Conservation (phyloP, 64 coral and sea anemone genomes). For the Cladopsammia gracilis region DNA sequence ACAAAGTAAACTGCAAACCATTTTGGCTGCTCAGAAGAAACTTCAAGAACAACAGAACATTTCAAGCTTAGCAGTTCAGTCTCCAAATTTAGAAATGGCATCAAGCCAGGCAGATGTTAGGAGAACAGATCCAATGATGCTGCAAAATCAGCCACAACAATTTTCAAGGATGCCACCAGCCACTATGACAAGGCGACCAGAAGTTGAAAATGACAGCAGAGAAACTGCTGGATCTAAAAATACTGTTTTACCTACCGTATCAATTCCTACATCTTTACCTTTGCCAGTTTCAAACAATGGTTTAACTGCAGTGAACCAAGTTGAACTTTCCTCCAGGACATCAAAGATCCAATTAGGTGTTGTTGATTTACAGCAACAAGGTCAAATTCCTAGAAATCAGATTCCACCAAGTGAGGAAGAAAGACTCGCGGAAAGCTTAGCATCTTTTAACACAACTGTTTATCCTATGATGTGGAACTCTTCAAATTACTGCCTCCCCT, state of each 20-base stretch:
- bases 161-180: not conserved
- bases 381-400: not conserved
- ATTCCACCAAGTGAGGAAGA: not conserved
- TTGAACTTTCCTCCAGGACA: not conserved
- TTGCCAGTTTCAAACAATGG: not conserved
- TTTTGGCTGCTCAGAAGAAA: conserved; percentile 73
- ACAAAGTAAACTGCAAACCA: conserved; percentile 79
- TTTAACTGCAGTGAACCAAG: not conserved
- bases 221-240: not conserved
- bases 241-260: not conserved
- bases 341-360: not conserved
- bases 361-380: not conserved
- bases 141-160: conserved; percentile 8
- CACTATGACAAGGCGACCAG: not conserved
- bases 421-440: not conserved
- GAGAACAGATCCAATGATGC: not conserved
- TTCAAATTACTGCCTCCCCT: conserved; percentile 17
- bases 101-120: not conserved
- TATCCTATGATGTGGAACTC: conserved; percentile 59
- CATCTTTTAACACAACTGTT: conserved; percentile 15
- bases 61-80: not conserved
- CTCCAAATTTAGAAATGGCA: not conserved
- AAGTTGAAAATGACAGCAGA: not conserved
- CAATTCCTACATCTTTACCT: not conserved
- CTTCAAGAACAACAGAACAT: conserved; percentile 6